phyloP scores from a whole-genome alignment of 2,888 invertebrate species.

The Branchipolynoe longqiensis region DNA sequence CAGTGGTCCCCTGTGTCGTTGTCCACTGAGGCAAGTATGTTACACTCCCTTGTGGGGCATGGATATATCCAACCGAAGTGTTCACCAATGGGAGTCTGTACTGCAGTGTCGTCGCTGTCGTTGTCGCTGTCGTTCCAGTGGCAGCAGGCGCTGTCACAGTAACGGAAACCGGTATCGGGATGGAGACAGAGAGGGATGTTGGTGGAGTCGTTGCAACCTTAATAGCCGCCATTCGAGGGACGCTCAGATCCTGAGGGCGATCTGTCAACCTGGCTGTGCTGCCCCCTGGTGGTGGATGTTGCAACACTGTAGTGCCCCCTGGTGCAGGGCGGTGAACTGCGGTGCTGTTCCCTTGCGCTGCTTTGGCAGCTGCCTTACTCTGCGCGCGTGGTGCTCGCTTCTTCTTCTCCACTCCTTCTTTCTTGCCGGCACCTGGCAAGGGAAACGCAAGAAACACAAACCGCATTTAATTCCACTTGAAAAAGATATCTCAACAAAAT shows the following conservation, averaged over 20 bases:
- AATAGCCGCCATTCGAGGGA: background rate
- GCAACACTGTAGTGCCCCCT: too few species aligned
- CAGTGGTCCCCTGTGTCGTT: background rate
- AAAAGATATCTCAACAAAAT: too few species aligned
- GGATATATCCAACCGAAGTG: slow-evolving; percentile 4
- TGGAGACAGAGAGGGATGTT: too few species aligned
- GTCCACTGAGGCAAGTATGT: slow-evolving; percentile 44
- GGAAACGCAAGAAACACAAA: too few species aligned
- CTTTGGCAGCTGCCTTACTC: background rate
- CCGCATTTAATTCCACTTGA: too few species aligned
- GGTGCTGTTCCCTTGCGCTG: background rate
- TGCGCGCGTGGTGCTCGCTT: slow-evolving; percentile 1
- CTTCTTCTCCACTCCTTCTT: slow-evolving; percentile 21
- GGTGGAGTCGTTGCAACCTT: too few species aligned
- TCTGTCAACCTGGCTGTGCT: too few species aligned
- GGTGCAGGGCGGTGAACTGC: too few species aligned
- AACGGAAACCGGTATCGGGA: too few species aligned
- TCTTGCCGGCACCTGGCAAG: slow-evolving; percentile 4
- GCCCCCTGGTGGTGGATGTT: too few species aligned
- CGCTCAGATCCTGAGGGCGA: slow-evolving; percentile 12
- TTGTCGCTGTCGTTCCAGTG: too few species aligned
- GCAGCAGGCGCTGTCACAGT: background rate
- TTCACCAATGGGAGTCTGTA: slow-evolving; percentile 20
- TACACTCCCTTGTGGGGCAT: slow-evolving; percentile 4
- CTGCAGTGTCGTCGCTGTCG: background rate